A percentile compares a stretch with the other conserved stretches of the same genome.
Conservation (phyloP, 2,888 invertebrate species). For the Pedicia rivosa region DNA sequence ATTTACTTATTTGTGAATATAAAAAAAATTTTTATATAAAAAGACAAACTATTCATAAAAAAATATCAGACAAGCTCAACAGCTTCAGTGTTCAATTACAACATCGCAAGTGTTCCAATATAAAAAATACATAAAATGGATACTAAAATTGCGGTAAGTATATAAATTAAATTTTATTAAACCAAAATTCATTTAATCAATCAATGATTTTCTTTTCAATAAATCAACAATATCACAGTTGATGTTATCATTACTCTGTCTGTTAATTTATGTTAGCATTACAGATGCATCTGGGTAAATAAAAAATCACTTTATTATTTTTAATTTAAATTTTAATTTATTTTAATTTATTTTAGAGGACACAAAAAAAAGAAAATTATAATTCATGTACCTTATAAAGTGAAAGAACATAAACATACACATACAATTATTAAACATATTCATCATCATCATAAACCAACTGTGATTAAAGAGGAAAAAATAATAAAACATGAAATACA, state of each 20-base stretch:
- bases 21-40: too few relatives aligned
- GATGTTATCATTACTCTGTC: background rate
- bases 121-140: too few relatives aligned
- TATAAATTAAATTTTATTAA: too few relatives aligned
- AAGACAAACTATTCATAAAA: too few relatives aligned
- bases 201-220: background rate
- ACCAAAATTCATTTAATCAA: background rate
- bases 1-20: too few relatives aligned
- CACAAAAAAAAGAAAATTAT: slow-evolving; percentile 27
- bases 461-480: slow-evolving; percentile 30
- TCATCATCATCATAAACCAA: slow-evolving; percentile 30
- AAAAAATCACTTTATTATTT: background rate
- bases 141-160: slow-evolving; percentile 6
- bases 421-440: slow-evolving; percentile 29
- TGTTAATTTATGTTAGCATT: background rate
- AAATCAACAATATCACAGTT: background rate
- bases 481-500: slow-evolving; percentile 25
- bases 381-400: slow-evolving; percentile 28
- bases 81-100: too few relatives aligned
- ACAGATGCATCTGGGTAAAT: background rate
- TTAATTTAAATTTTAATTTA: background rate
- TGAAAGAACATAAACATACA: slow-evolving; percentile 29
- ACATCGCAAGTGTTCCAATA: too few relatives aligned
- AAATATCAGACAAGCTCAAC: too few relatives aligned
- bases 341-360: background rate